These are phyloP conservation scores for Chromobotia macracanthus DNA, from an alignment of 2,797 vertebrate species.

Conservation along the genomic window DNA sequence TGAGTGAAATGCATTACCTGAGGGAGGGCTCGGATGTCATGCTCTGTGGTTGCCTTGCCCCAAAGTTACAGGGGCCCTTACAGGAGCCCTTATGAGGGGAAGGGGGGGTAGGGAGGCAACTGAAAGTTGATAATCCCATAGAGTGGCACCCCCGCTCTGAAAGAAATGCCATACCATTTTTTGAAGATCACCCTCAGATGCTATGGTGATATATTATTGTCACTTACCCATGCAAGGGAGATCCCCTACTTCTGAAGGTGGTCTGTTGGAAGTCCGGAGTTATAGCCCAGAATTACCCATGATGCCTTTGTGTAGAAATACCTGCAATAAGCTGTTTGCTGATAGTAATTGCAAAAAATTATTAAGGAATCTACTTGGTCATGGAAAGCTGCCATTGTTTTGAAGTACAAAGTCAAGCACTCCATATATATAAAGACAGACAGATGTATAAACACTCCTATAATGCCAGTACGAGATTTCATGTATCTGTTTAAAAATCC, in stretches of 20 bases:
- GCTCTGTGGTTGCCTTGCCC: not conserved
- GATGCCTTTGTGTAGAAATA: not conserved
- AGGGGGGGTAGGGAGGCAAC: too few relatives aligned
- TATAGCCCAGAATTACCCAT: not conserved
- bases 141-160: too few relatives aligned
- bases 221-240: not conserved
- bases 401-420: not conserved
- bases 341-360: too few relatives aligned
- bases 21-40: not conserved
- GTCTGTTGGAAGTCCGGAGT: too few relatives aligned
- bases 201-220: not conserved
- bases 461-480: slow-evolving; percentile 76
- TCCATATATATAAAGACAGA: slow-evolving; percentile 41
- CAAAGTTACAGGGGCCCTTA: too few relatives aligned
- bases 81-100: too few relatives aligned
- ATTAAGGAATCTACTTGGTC: not conserved
- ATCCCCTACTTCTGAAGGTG: not conserved
- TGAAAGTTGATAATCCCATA: too few relatives aligned
- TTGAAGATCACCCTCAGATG: not conserved
- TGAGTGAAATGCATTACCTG: slow-evolving; percentile 29
- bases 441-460: slow-evolving; percentile 70
- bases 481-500: slow-evolving; percentile 81
- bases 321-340: not conserved
- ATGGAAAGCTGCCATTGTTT: not conserved
- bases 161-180: too few relatives aligned